Evolutionary conservation across 2,888 invertebrate genomes (phyloP).

Genomic region (Portevinia maculata): DNA sequence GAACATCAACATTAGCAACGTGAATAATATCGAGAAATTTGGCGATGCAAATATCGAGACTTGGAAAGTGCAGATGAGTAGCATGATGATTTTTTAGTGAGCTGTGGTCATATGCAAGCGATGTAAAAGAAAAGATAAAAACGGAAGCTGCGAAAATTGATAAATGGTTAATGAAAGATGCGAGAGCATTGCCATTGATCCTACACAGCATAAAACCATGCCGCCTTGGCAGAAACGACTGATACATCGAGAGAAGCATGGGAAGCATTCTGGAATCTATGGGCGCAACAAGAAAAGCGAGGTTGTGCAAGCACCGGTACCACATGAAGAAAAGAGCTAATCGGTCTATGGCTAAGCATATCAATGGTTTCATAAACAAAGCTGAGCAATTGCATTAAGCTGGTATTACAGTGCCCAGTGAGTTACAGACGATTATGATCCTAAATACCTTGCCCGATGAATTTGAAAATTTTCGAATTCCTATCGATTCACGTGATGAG

Average conservation of each 20-base stretch:
- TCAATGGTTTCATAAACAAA: constrained; percentile 24
- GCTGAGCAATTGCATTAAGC: constrained; percentile 33
- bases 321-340: constrained; percentile 26
- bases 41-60: no score
- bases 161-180: no score
- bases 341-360: constrained; percentile 25
- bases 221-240: background rate
- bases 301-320: constrained; percentile 38
- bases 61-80: no score
- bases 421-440: constrained; percentile 46
- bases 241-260: no score
- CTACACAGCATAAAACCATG: background rate
- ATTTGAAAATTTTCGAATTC: constrained; percentile 48
- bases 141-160: no score
- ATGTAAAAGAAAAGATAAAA: no score
- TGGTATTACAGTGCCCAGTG: constrained; percentile 36
- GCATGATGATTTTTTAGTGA: no score
- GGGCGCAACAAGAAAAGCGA: constrained; percentile 36
- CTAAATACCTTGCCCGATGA: constrained; percentile 40
- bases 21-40: no score
- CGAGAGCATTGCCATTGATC: no score
- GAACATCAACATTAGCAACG: no score
- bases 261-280: no score
- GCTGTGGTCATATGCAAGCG: no score
- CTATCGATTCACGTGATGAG: constrained; percentile 34